These are phyloP conservation scores for Marisa cornuarietis DNA, from an alignment of 1,140 invertebrate species.

Conservation along the genomic window DNA sequence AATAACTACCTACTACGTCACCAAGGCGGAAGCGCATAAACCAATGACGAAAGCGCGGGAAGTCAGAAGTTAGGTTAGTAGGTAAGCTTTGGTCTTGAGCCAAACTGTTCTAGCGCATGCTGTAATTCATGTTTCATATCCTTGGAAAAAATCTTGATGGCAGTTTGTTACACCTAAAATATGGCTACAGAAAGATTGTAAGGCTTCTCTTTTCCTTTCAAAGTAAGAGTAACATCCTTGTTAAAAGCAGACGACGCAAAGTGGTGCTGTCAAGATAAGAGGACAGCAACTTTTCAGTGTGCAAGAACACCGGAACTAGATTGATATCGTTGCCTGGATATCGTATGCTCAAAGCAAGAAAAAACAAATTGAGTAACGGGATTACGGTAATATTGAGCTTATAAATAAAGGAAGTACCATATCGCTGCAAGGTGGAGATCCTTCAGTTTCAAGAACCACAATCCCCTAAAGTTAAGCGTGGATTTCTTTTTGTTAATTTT, in stretches of 20 bases:
- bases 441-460: no score
- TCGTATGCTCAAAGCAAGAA: no score
- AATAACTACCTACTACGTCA: neutral
- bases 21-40: neutral
- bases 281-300: no score
- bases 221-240: neutral
- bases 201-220: neutral
- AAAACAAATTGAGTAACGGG: no score
- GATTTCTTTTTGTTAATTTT: no score
- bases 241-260: neutral
- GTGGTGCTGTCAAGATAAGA: no score
- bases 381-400: no score
- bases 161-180: neutral
- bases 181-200: neutral
- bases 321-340: no score
- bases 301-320: no score
- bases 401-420: no score
- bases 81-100: neutral
- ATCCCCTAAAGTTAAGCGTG: no score
- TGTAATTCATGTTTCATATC: neutral
- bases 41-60: neutral
- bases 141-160: neutral
- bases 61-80: neutral
- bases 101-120: neutral
- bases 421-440: no score